Evolutionary conservation across 2,113 vertebrate genomes (phyloP).

Genomic region (Malurus cyaneus): DNA sequence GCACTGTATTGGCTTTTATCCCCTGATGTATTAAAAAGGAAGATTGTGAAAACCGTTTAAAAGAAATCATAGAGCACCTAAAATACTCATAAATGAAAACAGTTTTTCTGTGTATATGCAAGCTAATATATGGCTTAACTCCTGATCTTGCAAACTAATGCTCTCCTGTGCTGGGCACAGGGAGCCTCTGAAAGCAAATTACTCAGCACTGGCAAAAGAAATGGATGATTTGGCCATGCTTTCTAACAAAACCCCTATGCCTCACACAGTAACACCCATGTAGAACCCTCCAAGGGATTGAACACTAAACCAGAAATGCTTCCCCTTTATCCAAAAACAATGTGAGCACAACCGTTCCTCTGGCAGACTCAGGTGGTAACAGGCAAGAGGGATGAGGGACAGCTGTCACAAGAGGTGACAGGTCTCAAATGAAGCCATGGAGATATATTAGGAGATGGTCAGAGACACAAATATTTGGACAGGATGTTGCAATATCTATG

Average conservation of each 20-base stretch:
- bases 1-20: not conserved
- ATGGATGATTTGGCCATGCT: accelerated
- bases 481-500: not conserved
- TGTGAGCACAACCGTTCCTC: not conserved
- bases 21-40: not conserved
- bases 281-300: not conserved
- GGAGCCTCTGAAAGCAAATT: not conserved
- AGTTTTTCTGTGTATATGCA: not conserved
- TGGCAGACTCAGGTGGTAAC: not conserved
- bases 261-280: not conserved
- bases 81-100: not conserved
- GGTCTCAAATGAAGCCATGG: not conserved
- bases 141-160: not conserved
- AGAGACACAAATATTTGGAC: not conserved
- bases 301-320: not conserved
- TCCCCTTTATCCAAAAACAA: not conserved
- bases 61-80: not conserved
- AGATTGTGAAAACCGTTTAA: not conserved
- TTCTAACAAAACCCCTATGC: not conserved
- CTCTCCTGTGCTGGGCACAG: not conserved
- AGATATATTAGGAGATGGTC: not conserved
- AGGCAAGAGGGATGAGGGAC: not conserved
- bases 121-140: not conserved
- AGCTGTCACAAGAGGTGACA: not conserved
- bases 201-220: not conserved